Percentiles rank a stretch among this genome's conserved stretches.
Evolutionary conservation across 2,113 vertebrate genomes (phyloP).

Genomic region (Nymphicus hollandicus): DNA sequence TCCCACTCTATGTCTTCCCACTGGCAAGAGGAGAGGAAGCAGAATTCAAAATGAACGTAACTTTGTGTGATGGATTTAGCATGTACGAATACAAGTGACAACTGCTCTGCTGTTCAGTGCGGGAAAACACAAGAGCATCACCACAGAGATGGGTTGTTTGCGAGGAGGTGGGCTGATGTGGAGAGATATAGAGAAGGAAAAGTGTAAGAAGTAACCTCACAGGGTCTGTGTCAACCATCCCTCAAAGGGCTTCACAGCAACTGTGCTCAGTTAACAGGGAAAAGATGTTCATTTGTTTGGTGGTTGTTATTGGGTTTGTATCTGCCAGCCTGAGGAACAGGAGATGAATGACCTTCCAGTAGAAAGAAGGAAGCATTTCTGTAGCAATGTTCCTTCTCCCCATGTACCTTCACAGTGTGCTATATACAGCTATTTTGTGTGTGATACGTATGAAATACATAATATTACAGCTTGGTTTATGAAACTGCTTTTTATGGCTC

Average conservation of each 20-base stretch:
- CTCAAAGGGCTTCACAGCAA: background rate
- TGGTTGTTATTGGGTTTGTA: background rate
- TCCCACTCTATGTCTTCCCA: background rate
- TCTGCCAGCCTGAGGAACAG: background rate
- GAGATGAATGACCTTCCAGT: background rate
- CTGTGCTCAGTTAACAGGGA: background rate
- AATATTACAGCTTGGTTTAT: background rate
- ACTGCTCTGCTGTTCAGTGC: background rate
- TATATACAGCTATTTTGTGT: background rate
- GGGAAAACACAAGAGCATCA: background rate
- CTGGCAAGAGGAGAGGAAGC: background rate
- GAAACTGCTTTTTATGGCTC: background rate
- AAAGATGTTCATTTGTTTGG: background rate
- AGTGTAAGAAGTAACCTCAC: background rate
- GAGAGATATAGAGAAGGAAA: background rate
- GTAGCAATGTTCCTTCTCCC: background rate
- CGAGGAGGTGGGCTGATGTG: background rate
- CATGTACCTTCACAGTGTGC: background rate
- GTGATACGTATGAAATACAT: background rate
- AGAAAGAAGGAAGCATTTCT: background rate
- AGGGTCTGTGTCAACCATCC: background rate
- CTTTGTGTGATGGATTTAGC: background rate
- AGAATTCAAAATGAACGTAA: background rate
- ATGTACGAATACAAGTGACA: background rate
- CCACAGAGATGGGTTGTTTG: background rate